phyloP scores from a whole-genome alignment of 1,140 invertebrate species.

The Elymnias hypermnestra region DNA sequence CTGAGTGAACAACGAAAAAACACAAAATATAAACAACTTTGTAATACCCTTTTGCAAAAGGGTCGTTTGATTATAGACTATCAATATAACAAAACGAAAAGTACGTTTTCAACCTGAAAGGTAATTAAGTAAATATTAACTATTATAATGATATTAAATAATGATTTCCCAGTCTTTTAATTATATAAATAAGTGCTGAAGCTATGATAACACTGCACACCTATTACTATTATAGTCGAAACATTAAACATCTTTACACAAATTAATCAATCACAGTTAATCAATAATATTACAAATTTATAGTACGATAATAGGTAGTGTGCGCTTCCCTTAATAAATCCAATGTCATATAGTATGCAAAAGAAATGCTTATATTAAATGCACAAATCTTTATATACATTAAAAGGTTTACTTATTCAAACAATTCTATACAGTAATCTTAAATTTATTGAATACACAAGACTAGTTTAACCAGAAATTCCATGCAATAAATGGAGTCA shows the following conservation, averaged over 20 bases:
- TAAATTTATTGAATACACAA: too few species aligned
- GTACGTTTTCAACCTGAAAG: conserved; percentile 8
- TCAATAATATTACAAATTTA: conserved; percentile 1
- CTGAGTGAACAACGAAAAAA: conserved; percentile 5
- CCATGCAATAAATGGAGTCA: too few species aligned
- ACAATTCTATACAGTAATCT: not conserved
- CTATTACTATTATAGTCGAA: not conserved
- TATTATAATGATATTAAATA: conserved; percentile 54
- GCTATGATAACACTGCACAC: not conserved
- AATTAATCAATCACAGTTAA: conserved; percentile 4
- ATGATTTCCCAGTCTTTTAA: conserved; percentile 55
- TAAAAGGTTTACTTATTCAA: not conserved
- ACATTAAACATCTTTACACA: not conserved
- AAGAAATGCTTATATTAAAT: conserved; percentile 10
- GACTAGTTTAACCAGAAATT: too few species aligned
- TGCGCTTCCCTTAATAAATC: conserved; percentile 4
- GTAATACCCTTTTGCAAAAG: conserved; percentile 6
- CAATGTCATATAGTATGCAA: not conserved
- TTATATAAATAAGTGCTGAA: conserved; percentile 43
- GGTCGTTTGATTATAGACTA: not conserved
- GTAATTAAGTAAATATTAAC: conserved; percentile 45
- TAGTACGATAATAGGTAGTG: not conserved
- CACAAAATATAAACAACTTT: conserved; percentile 16
- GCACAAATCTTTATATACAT: conserved; percentile 2
- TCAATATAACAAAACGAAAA: not conserved